phyloP scores from a whole-genome alignment of 53 echinoderm and acorn worm genomes.

The Stichopus horrens region DNA sequence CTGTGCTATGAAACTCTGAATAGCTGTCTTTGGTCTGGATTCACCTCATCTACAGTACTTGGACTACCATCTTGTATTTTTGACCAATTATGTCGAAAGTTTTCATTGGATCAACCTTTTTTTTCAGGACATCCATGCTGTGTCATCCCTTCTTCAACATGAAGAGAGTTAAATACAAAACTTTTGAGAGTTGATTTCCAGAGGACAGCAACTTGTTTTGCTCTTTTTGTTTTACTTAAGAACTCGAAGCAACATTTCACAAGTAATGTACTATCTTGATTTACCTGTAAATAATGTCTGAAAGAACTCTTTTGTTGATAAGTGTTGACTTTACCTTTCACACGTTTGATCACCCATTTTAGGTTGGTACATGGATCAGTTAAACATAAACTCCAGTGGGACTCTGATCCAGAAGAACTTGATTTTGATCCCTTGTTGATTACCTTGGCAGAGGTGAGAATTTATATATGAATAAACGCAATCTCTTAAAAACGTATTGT shows the following conservation, averaged over 20 bases:
- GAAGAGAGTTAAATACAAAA: too few species aligned
- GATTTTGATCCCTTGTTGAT: constrained; percentile 87
- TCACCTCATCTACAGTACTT: too few species aligned
- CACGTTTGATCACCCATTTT: background rate
- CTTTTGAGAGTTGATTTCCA: too few species aligned
- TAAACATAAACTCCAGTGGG: constrained; percentile 96
- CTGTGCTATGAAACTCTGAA: too few species aligned
- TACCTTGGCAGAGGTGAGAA: constrained; percentile 90
- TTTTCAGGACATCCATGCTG: too few species aligned
- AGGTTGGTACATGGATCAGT: constrained; percentile 94
- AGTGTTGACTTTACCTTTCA: background rate
- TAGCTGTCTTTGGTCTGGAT: too few species aligned
- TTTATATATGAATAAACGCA: background rate
- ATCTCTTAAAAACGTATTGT: background rate
- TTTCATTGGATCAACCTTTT: too few species aligned
- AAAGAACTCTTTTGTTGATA: background rate
- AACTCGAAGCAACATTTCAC: too few species aligned
- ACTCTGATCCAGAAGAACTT: constrained; percentile 69
- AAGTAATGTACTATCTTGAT: too few species aligned
- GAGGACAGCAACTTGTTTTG: background rate
- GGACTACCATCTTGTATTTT: too few species aligned
- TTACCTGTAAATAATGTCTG: background rate
- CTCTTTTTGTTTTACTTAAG: background rate
- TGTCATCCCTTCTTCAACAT: too few species aligned
- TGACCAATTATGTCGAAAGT: too few species aligned